Evolutionary conservation across 2,888 invertebrate genomes (phyloP).

Genomic region (Oscheius onirici): DNA sequence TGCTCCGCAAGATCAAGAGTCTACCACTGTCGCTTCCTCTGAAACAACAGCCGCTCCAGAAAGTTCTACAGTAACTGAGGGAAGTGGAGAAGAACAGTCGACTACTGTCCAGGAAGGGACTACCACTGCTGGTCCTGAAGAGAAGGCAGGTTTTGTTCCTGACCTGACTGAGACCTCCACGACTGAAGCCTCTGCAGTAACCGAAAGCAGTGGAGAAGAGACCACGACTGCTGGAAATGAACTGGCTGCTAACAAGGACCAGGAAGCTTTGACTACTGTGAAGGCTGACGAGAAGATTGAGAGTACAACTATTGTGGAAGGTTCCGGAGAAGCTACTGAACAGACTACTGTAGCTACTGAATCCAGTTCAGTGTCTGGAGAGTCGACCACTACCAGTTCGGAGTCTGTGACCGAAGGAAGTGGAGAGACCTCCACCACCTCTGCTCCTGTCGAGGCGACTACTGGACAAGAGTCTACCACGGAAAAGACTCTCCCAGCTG

Average conservation of each 20-base stretch:
- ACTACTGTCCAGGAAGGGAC: background rate
- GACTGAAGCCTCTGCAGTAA: too few species aligned
- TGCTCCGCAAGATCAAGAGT: slow-evolving; percentile 30
- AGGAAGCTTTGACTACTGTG: slow-evolving; percentile 20
- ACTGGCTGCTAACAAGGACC: slow-evolving; percentile 31
- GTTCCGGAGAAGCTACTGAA: slow-evolving; percentile 22
- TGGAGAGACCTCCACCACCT: background rate
- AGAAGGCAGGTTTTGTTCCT: too few species aligned
- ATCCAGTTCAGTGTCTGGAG: too few species aligned
- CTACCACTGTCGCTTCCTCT: slow-evolving; percentile 17
- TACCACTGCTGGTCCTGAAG: too few species aligned
- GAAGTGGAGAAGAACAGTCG: slow-evolving; percentile 29
- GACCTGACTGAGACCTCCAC: too few species aligned
- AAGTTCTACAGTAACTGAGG: too few species aligned
- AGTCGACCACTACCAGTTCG: too few species aligned
- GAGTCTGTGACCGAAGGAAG: slow-evolving; percentile 19
- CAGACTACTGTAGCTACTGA: slow-evolving; percentile 20
- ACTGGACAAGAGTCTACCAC: background rate
- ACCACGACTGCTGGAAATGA: background rate
- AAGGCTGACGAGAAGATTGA: slow-evolving; percentile 1
- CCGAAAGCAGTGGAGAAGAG: too few species aligned
- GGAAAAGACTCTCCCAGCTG: background rate
- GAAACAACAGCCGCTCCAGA: too few species aligned
- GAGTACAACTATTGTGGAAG: background rate
- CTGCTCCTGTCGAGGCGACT: background rate